Conservation (phyloP, 2,888 invertebrate genomes). For the Cataglyphis rosenhaueri region DNA sequence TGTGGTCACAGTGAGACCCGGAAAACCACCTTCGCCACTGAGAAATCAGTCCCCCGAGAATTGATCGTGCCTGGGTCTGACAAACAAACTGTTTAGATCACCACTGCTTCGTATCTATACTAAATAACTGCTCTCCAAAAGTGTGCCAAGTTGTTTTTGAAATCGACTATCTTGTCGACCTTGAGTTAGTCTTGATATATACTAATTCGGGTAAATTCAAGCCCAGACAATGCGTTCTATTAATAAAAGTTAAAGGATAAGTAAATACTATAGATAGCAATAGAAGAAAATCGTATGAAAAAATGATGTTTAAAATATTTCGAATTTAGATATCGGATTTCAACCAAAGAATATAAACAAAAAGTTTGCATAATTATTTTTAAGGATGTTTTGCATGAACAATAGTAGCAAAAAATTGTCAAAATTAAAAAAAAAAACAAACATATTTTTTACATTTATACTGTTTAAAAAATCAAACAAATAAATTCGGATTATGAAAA, state of each 20-base stretch:
- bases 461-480: too few species aligned
- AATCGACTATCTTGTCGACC: conserved; percentile 69
- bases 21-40: conserved; percentile 92
- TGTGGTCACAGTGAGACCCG: conserved; percentile 85
- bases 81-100: conserved; percentile 89
- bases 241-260: conserved; percentile 16
- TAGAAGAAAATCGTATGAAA: not conserved
- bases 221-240: conserved; percentile 78
- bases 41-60: conserved; percentile 87
- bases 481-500: too few species aligned
- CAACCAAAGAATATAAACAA: not conserved
- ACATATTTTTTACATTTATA: too few species aligned
- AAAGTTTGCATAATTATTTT: not conserved
- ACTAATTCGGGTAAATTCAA: conserved; percentile 91
- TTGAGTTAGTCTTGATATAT: conserved; percentile 87
- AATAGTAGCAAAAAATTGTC: too few species aligned
- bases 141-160: conserved; percentile 68
- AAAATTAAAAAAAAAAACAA: too few species aligned
- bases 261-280: not conserved
- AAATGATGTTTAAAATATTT: not conserved
- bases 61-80: conserved; percentile 85
- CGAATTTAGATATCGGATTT: not conserved
- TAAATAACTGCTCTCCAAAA: conserved; percentile 83
- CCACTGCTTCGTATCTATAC: conserved; percentile 88
- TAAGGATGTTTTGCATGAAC: not conserved